These are phyloP conservation scores for Aratinga solstitialis DNA, from an alignment of 2,797 vertebrate genomes.

Conservation along the genomic window DNA sequence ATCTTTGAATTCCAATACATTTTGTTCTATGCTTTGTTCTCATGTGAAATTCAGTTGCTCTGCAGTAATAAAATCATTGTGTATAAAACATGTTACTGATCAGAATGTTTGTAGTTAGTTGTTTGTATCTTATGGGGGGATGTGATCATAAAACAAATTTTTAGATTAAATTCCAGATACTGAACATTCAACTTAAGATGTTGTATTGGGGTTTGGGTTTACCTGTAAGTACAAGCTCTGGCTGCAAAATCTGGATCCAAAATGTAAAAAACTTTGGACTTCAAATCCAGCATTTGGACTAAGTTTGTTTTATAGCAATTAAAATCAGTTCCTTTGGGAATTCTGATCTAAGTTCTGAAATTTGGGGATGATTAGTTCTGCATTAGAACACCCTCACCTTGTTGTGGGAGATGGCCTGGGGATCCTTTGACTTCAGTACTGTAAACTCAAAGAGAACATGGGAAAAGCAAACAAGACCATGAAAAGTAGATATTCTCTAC, in stretches of 20 bases:
- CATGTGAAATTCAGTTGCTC: background rate
- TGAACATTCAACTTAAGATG: background rate
- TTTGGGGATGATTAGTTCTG: background rate
- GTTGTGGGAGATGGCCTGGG: fast-evolving
- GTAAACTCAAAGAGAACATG: background rate
- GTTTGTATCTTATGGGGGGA: background rate
- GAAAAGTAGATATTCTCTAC: background rate
- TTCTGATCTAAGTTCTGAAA: background rate
- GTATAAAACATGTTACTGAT: background rate
- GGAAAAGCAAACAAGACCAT: background rate
- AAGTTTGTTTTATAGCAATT: background rate
- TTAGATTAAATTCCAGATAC: background rate
- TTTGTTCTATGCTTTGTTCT: background rate
- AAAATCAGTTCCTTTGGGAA: background rate
- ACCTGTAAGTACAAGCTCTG: background rate
- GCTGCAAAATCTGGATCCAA: background rate
- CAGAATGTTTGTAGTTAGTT: background rate
- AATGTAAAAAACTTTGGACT: background rate
- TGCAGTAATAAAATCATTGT: background rate
- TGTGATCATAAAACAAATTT: background rate
- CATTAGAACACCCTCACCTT: background rate
- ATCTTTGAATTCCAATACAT: background rate
- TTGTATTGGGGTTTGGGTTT: background rate
- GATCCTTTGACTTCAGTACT: background rate
- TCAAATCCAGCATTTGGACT: background rate